Evolutionary conservation across 2,888 invertebrate species (phyloP), one percentile per base, ranked within the genome.

Genomic region (Lasioglossum oenotherae): DNA sequence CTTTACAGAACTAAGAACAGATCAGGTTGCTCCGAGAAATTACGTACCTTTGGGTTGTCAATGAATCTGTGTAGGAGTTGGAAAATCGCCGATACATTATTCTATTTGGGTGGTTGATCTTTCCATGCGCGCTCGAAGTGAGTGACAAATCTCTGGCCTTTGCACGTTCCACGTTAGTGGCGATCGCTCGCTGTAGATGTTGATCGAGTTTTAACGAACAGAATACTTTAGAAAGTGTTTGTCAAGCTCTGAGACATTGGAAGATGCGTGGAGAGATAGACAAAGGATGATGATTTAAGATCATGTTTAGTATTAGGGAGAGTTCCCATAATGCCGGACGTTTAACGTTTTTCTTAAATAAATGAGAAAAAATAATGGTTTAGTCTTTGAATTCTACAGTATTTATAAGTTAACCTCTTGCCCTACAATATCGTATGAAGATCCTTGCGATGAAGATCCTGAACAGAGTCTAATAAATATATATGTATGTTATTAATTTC

Each of bases 1-100:
- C 53, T 81, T 67, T 16, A 64, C 74, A 72, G 74, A 79, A 69
- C 84, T 35, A 44, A n/a, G 74, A 86, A 74, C 53, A 49, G 73
- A 57, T 76, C 78, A 84, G 74, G 31, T 80, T 69, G 41, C 46
- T 67, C 53, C 35, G 60, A 60, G 75, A 74, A 73, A 27, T 78
- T 60, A 57, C 83, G 19, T 27, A 27, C 53, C 41, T 53, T 27
- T 38, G 16, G 74, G 19, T 35, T 67, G 49, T 67, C 49, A 19
- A n/a, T 35, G 41, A n/a, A 72, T 31, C 35, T 60, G 44, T 57
- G 38, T 71, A n/a, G 71, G 71, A 71, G 71, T 71, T 71, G 38
- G 38, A 71, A 71, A 71, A 31, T 74, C 23, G 35, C 14, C 35
- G 35, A 14, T 53, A 23, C 31, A 74, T 60, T 57, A n/a, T 14